phyloP scores from a whole-genome alignment of 1,140 invertebrate species.

The Nasonia vitripennis region DNA sequence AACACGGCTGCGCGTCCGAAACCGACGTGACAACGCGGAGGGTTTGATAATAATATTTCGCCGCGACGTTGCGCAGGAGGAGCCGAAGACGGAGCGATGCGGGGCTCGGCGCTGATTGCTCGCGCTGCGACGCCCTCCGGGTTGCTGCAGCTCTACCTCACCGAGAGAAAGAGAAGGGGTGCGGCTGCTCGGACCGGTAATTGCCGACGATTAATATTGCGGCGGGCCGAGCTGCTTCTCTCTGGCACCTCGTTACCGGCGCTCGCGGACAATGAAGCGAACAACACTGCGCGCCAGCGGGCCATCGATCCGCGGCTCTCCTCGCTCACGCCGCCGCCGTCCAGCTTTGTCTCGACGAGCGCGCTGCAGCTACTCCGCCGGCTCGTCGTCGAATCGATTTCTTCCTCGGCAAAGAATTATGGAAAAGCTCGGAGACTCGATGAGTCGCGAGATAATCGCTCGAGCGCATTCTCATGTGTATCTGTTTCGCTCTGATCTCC shows the following conservation, averaged over 20 bases:
- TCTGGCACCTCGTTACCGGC: conserved; percentile 10
- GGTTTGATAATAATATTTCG: background rate
- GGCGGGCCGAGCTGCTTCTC: background rate
- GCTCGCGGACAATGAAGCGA: conserved; percentile 10
- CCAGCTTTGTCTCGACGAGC: background rate
- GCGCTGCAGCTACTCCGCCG: background rate
- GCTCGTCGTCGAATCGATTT: background rate
- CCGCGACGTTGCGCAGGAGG: no score
- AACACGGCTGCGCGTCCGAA: background rate
- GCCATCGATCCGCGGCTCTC: background rate
- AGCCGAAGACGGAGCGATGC: background rate
- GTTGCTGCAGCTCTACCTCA: background rate
- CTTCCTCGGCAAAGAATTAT: background rate
- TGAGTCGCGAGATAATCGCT: no score
- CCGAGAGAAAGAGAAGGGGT: background rate
- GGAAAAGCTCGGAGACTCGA: no score
- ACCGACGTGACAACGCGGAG: background rate
- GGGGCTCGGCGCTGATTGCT: background rate
- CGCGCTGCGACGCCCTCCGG: background rate
- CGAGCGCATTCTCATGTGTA: no score
- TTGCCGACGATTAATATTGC: conserved; percentile 22
- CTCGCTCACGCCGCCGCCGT: background rate
- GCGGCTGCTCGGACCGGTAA: background rate
- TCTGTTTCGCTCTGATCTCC: no score
- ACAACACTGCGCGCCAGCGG: background rate